Evolutionary conservation across 2,797 vertebrate genomes (phyloP).

Genomic region (Gastrophryne carolinensis): DNA sequence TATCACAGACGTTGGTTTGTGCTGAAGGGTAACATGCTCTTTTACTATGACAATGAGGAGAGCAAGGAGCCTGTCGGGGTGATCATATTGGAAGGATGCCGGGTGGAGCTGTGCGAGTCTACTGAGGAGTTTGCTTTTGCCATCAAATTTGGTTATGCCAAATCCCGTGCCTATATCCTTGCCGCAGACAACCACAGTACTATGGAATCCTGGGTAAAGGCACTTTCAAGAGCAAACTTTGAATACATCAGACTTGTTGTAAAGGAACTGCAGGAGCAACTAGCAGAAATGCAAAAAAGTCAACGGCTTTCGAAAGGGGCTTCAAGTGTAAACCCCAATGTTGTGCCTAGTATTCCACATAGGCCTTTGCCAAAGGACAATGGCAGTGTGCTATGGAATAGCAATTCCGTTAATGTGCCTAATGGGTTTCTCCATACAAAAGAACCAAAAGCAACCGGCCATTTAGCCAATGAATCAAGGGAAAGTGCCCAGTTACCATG

Average conservation of each 20-base stretch:
- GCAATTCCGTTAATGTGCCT: fast-evolving
- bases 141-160: slow-evolving; percentile 80
- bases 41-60: slow-evolving; percentile 93
- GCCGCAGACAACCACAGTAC: slow-evolving; percentile 84
- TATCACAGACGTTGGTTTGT: slow-evolving; percentile 96
- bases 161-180: slow-evolving; percentile 86
- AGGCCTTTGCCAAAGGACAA: slow-evolving; percentile 71
- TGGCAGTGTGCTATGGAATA: slow-evolving; percentile 77
- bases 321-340: slow-evolving; percentile 13
- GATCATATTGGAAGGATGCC: slow-evolving; percentile 93
- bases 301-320: slow-evolving; percentile 9
- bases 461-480: not conserved
- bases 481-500: slow-evolving; percentile 67
- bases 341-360: slow-evolving; percentile 19
- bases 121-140: slow-evolving; percentile 86
- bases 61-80: slow-evolving; percentile 89
- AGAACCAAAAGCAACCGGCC: slow-evolving; percentile 48
- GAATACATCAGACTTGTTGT: slow-evolving; percentile 94
- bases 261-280: slow-evolving; percentile 90
- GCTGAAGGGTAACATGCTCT: slow-evolving; percentile 96
- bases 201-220: slow-evolving; percentile 97
- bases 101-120: slow-evolving; percentile 91
- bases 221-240: slow-evolving; percentile 90
- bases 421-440: not conserved
- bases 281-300: slow-evolving; percentile 77